Percentiles rank a stretch among this genome's conserved stretches.
These are phyloP conservation scores for Cephus pulcher DNA, from an alignment of 2,888 invertebrate species.

Conservation along the genomic window DNA sequence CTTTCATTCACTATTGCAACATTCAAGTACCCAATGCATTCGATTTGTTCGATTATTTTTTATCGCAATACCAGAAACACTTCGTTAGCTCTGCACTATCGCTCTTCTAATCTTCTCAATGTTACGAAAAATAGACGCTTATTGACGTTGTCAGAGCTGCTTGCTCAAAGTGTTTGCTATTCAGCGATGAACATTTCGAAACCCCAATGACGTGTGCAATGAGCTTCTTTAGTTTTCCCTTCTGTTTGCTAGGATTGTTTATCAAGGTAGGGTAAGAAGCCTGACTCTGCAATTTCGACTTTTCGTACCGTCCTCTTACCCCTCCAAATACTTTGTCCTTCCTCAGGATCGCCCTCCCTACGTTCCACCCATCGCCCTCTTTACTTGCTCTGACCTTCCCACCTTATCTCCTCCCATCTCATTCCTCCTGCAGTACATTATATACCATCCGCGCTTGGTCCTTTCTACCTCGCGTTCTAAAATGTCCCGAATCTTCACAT, in stretches of 20 bases:
- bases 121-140: background rate
- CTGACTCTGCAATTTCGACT: conserved; percentile 24
- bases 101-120: background rate
- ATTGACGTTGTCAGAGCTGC: background rate
- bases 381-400: background rate
- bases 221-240: conserved; percentile 13
- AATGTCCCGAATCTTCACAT: conserved; percentile 15
- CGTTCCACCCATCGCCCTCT: background rate
- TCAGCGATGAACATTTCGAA: background rate
- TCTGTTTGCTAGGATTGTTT: conserved; percentile 34
- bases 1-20: background rate
- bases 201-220: background rate
- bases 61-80: too few species aligned
- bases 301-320: background rate
- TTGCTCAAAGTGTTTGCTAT: background rate
- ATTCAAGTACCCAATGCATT: background rate
- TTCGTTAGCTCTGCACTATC: too few species aligned
- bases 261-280: conserved; percentile 20
- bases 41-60: background rate
- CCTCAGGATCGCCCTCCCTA: background rate
- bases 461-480: background rate
- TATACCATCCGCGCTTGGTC: conserved; percentile 1
- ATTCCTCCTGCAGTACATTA: conserved; percentile 10
- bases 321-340: background rate
- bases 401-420: conserved; percentile 12